Evolutionary conservation across 2,113 vertebrate species (phyloP), one percentile per base, ranked within the genome.

Genomic region (Ibidorhyncha struthersii): DNA sequence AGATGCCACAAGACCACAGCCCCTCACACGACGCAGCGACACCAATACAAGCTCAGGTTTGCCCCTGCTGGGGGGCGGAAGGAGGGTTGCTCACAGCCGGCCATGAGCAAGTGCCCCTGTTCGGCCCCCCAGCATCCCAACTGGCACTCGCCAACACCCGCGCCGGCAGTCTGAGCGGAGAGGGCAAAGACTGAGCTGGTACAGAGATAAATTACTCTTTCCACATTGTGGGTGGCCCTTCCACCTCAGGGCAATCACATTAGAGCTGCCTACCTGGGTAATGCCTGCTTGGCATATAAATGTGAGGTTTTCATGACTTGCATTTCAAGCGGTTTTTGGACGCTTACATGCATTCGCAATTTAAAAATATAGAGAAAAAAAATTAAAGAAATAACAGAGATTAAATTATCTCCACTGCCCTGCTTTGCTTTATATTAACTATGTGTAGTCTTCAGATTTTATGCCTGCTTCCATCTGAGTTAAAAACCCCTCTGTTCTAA

Each of bases 31-130:
- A 1, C 1, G 5, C 25, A 56, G 71, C 63, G 43, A 13, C 14
- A 61, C 12, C 30, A 22, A 4, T 18, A 25, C 5, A 20, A 59
- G 63, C 49, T 43, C 1, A 3, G 62, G 11, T 12, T 14, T 49
- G 23, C 30, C 56, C 4, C 20, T 41, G 9, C 3, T 4, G 27
- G 7, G 4, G 4, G 12, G 3, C 4, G 2, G 38, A 4, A 45
- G 43, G 9, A 32, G 5, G 9, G 3, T 29, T 16, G 9, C 2
- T 50, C 2, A 9, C 6, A 41, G 65, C 32, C 0, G 0, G n/a
- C 36, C 38, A 26, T 6, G 7, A 81, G 14, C 3, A 23, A 41
- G 43, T 12, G 49, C 14, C 41, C 52, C 84, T 23, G 0, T 2
- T 16, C 2, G 4, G 49, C 15, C 89, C 15, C 53, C 14, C 14